These are phyloP conservation scores for Drosophila diplacantha DNA, from an alignment of 2,888 invertebrate genomes.

Conservation along the genomic window DNA sequence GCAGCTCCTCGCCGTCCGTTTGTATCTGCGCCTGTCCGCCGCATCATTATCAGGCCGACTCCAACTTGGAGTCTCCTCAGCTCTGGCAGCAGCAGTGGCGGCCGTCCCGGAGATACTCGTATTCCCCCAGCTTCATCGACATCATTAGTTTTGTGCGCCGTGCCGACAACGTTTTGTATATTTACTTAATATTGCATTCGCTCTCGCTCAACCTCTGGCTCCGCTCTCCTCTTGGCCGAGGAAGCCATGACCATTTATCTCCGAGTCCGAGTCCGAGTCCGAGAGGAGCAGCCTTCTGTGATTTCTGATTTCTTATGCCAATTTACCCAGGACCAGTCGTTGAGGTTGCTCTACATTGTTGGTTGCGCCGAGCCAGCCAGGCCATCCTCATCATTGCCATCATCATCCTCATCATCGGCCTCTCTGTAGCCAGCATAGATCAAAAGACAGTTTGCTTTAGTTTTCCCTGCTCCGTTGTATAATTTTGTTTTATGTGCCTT, in stretches of 20 bases:
- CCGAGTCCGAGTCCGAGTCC: slow-evolving; percentile 11
- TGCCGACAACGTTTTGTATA: slow-evolving; percentile 73
- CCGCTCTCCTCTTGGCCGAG: slow-evolving; percentile 20
- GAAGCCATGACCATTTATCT: slow-evolving; percentile 67
- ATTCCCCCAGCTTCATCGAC: slow-evolving; percentile 61
- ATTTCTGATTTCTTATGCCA: slow-evolving; percentile 75
- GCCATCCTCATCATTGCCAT: slow-evolving; percentile 33
- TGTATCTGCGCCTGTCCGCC: slow-evolving; percentile 63
- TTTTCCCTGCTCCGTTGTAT: slow-evolving; percentile 61
- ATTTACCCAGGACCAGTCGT: slow-evolving; percentile 57
- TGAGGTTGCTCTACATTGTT: slow-evolving; percentile 61
- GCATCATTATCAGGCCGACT: slow-evolving; percentile 66
- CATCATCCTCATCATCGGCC: slow-evolving; percentile 33
- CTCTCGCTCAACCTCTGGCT: slow-evolving; percentile 9
- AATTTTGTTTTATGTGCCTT: slow-evolving; percentile 71
- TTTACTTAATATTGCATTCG: slow-evolving; percentile 73
- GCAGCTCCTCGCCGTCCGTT: slow-evolving; percentile 36
- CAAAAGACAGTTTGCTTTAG: slow-evolving; percentile 74
- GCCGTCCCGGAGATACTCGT: slow-evolving; percentile 15
- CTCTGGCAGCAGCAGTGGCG: slow-evolving; percentile 1
- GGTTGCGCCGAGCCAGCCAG: slow-evolving; percentile 43
- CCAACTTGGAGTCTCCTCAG: slow-evolving; percentile 32
- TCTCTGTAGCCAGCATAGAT: slow-evolving; percentile 59
- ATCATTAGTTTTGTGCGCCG: slow-evolving; percentile 74
- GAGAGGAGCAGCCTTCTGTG: slow-evolving; percentile 64